Base-by-base conservation (phyloP, 2,113 vertebrate genomes). In the Eudyptes chrysolophus region DNA sequence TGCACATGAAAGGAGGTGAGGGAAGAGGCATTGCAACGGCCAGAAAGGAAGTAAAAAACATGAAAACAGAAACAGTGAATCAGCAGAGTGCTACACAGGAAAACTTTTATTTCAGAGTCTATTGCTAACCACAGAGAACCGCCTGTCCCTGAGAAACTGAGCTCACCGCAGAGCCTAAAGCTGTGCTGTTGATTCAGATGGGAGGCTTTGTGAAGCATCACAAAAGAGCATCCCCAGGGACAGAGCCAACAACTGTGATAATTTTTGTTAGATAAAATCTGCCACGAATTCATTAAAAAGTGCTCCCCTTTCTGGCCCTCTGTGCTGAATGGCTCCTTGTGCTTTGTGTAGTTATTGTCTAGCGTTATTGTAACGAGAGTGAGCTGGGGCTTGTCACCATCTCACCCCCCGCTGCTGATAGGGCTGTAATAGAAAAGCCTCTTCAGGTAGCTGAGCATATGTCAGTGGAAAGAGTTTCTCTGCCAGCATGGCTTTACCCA, bases 31-130 rank as follows among this genome's bases (percentile, higher is more conserved):
- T 18, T 49, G 48, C 32, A 52, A 65, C 40, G 49, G 57, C 68
- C 75, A 95, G 84, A 55, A 81, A 60, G 55, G 82, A 92, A 82
- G 55, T n/a, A 68, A 87, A 90, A 90, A 94, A 78, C 64, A 78
- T 18, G 36, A 93, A 82, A 95, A 92, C 69, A 95, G 79, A 86
- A 93, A 81, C 3, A 78, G 40, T 91, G 94, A 92, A 84, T 90
- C 76, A 94, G 57, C 82, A 78, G 60, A 77, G 55, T 3, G 3
- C 32, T 66, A 38, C 77, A 82, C 29, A 51, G 70, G 55, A 48
- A 68, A 88, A 81, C 24, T 82, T 94, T 84, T 64, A 34, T 93
- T 96, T 81, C 64, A 13, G 58, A 81, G 51, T 6, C 44, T 36
- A 0, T 25, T 55, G 36, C 58, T 72, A 68, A 64, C 61, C 66